These are phyloP conservation scores for Yponomeuta plumbellus DNA, from an alignment of 2,888 invertebrate genomes.

Conservation along the genomic window DNA sequence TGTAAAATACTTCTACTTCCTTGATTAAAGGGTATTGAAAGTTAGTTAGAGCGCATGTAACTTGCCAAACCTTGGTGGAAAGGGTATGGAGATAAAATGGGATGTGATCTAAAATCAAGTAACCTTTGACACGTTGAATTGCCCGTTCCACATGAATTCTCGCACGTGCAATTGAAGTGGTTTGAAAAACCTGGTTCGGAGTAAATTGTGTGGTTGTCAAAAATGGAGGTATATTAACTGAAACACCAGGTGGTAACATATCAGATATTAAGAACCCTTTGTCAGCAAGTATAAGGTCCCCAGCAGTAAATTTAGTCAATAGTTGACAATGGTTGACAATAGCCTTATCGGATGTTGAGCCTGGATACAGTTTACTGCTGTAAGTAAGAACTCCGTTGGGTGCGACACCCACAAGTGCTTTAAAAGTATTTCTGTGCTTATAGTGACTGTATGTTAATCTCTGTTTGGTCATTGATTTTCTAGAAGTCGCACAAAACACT, in stretches of 20 bases:
- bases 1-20: no score
- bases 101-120: constrained; percentile 1
- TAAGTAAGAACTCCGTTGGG: not conserved
- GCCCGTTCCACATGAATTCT: constrained; percentile 1
- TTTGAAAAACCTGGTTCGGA: constrained; percentile 4
- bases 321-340: not conserved
- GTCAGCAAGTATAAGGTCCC: constrained; percentile 4
- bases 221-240: constrained; percentile 4
- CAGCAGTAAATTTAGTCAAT: constrained; percentile 2
- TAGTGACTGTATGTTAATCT: no score
- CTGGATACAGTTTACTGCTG: not conserved
- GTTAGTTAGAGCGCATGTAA: no score
- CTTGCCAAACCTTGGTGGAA: not conserved
- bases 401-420: no score
- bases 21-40: no score
- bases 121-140: constrained; percentile 2
- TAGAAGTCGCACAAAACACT: no score
- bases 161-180: not conserved
- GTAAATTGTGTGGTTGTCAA: not conserved
- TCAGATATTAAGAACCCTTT: not conserved
- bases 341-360: not conserved
- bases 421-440: no score
- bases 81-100: constrained; percentile 1
- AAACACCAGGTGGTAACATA: not conserved
- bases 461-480: not conserved